A percentile compares a stretch with the other conserved stretches of the same genome.
Conservation (phyloP, 2,113 vertebrate species). For the Euleptes europaea region DNA sequence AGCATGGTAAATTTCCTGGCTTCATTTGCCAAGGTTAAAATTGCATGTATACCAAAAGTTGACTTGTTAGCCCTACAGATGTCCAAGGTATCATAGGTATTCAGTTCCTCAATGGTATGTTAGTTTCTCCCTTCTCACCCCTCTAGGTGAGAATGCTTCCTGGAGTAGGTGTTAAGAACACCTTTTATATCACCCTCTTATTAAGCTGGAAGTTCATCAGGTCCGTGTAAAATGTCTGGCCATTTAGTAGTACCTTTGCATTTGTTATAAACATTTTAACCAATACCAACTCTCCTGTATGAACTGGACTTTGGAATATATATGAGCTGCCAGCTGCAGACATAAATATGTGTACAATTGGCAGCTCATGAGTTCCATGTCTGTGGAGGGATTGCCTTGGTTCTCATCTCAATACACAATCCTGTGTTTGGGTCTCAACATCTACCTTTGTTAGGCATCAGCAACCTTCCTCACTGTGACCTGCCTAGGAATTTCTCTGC, state of each 20-base stretch:
- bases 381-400: background rate
- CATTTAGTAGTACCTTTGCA: background rate
- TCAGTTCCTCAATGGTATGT: background rate
- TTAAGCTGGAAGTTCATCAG: background rate
- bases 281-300: background rate
- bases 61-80: background rate
- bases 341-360: too few relatives aligned
- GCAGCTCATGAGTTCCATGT: too few relatives aligned
- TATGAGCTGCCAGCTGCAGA: too few relatives aligned
- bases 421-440: too few relatives aligned
- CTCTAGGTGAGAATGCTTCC: background rate
- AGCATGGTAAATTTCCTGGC: background rate
- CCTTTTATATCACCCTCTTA: background rate
- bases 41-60: background rate
- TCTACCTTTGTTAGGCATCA: too few relatives aligned
- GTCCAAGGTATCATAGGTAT: background rate
- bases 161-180: background rate
- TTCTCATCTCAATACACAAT: background rate
- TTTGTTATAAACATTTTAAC: background rate
- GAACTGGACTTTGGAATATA: too few relatives aligned
- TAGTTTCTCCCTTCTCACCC: background rate
- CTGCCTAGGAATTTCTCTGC: too few relatives aligned
- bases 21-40: background rate
- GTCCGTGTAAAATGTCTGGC: background rate
- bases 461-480: too few relatives aligned